Evolutionary conservation across 2,888 invertebrate species (phyloP).

Genomic region (Unio delphinus): DNA sequence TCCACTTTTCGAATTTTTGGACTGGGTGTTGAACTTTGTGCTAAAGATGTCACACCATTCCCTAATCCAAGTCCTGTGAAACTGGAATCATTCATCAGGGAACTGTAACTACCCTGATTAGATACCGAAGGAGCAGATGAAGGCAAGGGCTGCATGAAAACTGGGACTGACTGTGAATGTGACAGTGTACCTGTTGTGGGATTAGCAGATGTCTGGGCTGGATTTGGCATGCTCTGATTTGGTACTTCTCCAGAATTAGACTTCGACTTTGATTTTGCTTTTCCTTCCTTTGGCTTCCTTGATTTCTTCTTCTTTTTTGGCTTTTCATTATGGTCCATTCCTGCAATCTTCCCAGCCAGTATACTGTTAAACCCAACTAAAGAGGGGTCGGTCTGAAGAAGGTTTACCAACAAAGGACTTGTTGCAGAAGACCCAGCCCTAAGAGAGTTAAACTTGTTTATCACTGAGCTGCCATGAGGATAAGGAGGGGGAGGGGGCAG

Average conservation of each 20-base stretch:
- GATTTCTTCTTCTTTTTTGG: conserved; percentile 53
- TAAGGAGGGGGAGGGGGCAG: conserved; percentile 63
- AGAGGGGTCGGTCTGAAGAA: conserved; percentile 85
- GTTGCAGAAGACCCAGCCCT: conserved; percentile 73
- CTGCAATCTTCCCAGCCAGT: conserved; percentile 45
- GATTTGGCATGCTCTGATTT: conserved; percentile 40
- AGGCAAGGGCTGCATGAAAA: conserved; percentile 25
- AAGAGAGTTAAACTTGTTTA: conserved; percentile 57
- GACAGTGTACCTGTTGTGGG: conserved; percentile 16
- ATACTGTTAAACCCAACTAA: conserved; percentile 43
- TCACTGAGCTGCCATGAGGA: conserved; percentile 45
- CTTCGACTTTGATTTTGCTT: conserved; percentile 19
- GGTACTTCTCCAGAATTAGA: conserved; percentile 27
- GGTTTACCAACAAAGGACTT: conserved; percentile 91
- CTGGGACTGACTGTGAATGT: conserved; percentile 15
- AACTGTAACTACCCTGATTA: background rate
- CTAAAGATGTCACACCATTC: background rate
- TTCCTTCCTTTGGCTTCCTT: conserved; percentile 50
- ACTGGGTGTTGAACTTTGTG: conserved; percentile 1
- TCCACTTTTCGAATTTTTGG: too few species aligned
- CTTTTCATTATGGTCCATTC: conserved; percentile 36
- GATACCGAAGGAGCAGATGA: conserved; percentile 7
- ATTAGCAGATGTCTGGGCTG: conserved; percentile 6
- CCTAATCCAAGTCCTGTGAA: background rate
- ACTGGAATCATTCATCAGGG: conserved; percentile 1